Evolutionary conservation across 1,140 invertebrate species (phyloP).

Genomic region (Meloidogyne chitwoodi): DNA sequence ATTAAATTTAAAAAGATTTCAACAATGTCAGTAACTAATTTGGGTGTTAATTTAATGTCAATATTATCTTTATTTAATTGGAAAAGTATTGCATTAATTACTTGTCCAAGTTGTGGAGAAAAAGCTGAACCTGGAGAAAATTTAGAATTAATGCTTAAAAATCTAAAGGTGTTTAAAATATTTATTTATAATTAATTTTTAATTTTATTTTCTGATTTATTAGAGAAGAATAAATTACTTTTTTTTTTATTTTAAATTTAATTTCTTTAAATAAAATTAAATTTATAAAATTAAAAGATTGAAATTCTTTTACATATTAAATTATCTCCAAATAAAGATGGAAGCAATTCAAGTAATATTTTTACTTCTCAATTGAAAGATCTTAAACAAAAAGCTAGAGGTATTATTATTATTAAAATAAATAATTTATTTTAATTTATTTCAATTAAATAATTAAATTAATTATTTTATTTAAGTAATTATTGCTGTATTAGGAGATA

Average conservation of each 20-base stretch:
- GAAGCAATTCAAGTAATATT: background rate
- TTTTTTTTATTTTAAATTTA: no score
- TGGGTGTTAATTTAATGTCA: conserved; percentile 22
- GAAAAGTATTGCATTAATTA: conserved; percentile 24
- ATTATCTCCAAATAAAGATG: background rate
- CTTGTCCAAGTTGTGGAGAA: conserved; percentile 8
- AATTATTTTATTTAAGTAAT: conserved; percentile 24
- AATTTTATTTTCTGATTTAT: no score
- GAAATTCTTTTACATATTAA: background rate
- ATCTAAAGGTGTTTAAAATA: background rate
- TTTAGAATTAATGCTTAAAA: background rate
- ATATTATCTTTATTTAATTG: conserved; percentile 28
- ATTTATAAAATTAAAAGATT: background rate
- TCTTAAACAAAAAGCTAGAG: conserved; percentile 22
- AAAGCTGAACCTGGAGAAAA: background rate
- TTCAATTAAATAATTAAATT: no score
- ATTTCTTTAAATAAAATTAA: no score
- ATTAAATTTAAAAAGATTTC: conserved; percentile 27
- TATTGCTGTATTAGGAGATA: conserved; percentile 27
- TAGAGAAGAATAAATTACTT: no score
- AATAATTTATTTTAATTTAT: background rate
- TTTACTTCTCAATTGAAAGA: background rate
- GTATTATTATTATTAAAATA: background rate
- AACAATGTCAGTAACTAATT: conserved; percentile 27
- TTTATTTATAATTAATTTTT: background rate